phyloP scores from a whole-genome alignment of 2,888 invertebrate species.

The Eristalis pertinax region DNA sequence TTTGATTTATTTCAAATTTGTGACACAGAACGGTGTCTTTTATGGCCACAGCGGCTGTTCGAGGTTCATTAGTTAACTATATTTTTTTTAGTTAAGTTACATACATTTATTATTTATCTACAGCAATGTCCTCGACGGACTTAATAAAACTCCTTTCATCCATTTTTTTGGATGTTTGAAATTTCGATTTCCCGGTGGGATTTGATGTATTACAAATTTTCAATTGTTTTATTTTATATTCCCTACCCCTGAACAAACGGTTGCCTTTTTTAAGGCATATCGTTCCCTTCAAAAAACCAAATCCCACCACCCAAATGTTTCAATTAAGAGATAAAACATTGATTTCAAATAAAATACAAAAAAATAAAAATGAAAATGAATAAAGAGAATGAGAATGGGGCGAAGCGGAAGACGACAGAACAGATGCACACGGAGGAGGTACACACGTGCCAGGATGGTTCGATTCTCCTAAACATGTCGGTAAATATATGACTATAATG shows the following conservation, averaged over 20 bases:
- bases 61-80: slow-evolving; percentile 6
- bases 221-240: not conserved
- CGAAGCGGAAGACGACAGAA: not conserved
- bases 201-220: slow-evolving; percentile 44
- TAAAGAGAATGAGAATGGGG: not conserved
- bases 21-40: not conserved
- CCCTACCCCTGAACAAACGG: not conserved
- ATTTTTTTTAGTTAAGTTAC: not conserved
- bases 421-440: not conserved
- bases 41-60: not conserved
- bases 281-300: slow-evolving; percentile 34
- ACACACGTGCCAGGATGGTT: not conserved
- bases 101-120: slow-evolving; percentile 12
- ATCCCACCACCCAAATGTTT: slow-evolving; percentile 69
- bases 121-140: slow-evolving; percentile 41
- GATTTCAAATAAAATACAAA: slow-evolving; percentile 6
- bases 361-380: slow-evolving; percentile 10
- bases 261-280: slow-evolving; percentile 55
- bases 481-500: too few species aligned
- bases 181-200: slow-evolving; percentile 65
- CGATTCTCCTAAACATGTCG: too few species aligned
- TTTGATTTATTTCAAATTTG: not conserved
- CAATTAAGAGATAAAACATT: slow-evolving; percentile 49
- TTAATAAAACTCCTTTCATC: slow-evolving; percentile 54
- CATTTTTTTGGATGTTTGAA: slow-evolving; percentile 33